A percentile compares a stretch with the other conserved stretches of the same genome.
These are phyloP conservation scores for Chironomus tepperi DNA, from an alignment of 1,140 invertebrate species.

Conservation along the genomic window DNA sequence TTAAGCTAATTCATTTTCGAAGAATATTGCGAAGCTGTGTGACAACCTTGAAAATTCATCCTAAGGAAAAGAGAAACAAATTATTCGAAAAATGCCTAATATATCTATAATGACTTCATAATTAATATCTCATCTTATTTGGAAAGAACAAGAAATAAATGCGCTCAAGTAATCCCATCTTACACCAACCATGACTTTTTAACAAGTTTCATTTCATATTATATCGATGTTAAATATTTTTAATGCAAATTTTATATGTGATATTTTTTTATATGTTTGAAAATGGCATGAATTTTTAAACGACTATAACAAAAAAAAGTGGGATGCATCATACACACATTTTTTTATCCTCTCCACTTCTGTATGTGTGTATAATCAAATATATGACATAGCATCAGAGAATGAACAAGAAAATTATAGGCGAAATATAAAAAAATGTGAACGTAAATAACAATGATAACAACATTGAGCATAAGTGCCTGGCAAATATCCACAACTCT, in stretches of 20 bases:
- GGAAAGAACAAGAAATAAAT: too few species aligned
- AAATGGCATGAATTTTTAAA: conserved; percentile 14
- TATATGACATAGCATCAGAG: background rate
- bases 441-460: background rate
- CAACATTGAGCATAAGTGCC: too few species aligned
- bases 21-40: too few species aligned
- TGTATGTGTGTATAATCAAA: background rate
- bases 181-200: too few species aligned
- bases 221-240: conserved; percentile 23
- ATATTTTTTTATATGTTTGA: background rate
- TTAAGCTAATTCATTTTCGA: too few species aligned
- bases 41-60: too few species aligned
- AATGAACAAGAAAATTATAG: background rate
- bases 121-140: too few species aligned
- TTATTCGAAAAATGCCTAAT: too few species aligned
- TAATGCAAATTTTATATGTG: conserved; percentile 21
- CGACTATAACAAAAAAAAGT: background rate
- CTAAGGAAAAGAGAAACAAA: too few species aligned
- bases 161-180: too few species aligned
- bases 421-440: background rate
- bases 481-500: background rate
- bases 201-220: background rate
- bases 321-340: background rate
- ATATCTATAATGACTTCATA: too few species aligned
- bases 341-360: background rate